Evolutionary conservation across 2,888 invertebrate genomes (phyloP), one percentile per base, ranked within the genome.

Genomic region (Parnassius smintheus): DNA sequence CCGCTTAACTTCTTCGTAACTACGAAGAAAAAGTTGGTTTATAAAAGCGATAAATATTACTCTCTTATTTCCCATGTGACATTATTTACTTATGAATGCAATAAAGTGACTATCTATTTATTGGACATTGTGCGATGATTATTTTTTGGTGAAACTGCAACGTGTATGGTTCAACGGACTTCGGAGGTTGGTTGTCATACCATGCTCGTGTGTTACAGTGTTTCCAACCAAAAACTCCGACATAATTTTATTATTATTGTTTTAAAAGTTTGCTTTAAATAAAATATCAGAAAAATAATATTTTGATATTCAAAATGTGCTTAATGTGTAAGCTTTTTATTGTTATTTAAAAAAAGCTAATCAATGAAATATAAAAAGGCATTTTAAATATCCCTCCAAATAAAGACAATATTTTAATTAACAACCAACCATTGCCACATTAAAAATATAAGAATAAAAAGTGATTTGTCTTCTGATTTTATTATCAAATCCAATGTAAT

Each of bases 91-190:
- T 70, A 70, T 65, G 59, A 71, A 65, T 59, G 63, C 56, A 76
- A 76, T 82, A 78, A 80, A 86, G 90, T 90, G 90, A 72, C 80
- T 72, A 63, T 72, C 70, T 65, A 62, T 62, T 73, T 62, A 60
- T 71, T 66, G 69, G 61, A 75, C 74, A 71, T 75, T 75, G 81
- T 79, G 88, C 83, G 84, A 81, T 86, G 83, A 87, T 87, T 85
- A 78, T 80, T 88, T 85, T 85, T 83, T 85, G 88, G 91, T 91
- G 89, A 84, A 85, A 84, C 86, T 86, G 82, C 88, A 88, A 90
- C 91, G 91, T 90, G 91, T 89, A 87, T 91, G 85, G 91, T 91
- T 91, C 91, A 91, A 90, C 86, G 91, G 90, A 91, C 91, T 88
- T 81, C 85, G 75, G 83, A 87, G 83, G 91, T 91, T 89, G 89